Evolutionary conservation across 2,113 vertebrate species (phyloP), one percentile per base, ranked within the genome.

Genomic region (Romanogobio albipinnatus): DNA sequence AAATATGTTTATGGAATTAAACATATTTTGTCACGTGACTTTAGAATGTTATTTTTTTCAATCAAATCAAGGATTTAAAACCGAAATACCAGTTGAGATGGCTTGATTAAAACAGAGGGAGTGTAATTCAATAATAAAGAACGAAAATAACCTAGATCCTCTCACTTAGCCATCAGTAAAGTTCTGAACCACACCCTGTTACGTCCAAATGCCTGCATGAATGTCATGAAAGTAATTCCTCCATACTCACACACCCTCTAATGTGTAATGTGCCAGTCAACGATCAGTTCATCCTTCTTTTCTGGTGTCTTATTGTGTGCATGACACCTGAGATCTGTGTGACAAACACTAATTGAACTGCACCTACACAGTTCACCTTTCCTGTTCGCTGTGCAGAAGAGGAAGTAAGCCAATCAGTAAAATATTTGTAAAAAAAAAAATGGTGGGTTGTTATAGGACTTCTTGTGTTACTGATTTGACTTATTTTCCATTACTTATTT

Each of bases 271-370:
- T 86, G 83, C 76, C 73, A 82, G 70, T 59, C 36, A 68, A 19
- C 85, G 83, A 89, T 85, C 88, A 70, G 87, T 86, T 29, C 84
- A 58, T 75, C 47, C 71, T 76, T 43, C 76, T 87, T 78, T 84
- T 87, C 81, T 85, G 87, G 84, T 83, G 39, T 83, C 45, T 89
- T 79, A 89, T 87, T 89, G 73, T 87, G 79, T 61, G 14, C 9
- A 58, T 86, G 90, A 89, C 86, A 90, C 74, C 79, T 85, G 87
- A 91, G 84, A 89, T 86, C 75, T 81, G 86, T 83, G 86, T 84
- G 86, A 88, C 82, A 88, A 87, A 86, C 47, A 58, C 19, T 82
- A 82, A 71, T 58, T 73, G 62, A 85, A 85, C 64, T 62, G 83
- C 53, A 49, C 45, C 76, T 77, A 56, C 43, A 19, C 11, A 8